These are phyloP conservation scores for Hesperia comma DNA, from an alignment of 2,888 invertebrate species.

Conservation along the genomic window DNA sequence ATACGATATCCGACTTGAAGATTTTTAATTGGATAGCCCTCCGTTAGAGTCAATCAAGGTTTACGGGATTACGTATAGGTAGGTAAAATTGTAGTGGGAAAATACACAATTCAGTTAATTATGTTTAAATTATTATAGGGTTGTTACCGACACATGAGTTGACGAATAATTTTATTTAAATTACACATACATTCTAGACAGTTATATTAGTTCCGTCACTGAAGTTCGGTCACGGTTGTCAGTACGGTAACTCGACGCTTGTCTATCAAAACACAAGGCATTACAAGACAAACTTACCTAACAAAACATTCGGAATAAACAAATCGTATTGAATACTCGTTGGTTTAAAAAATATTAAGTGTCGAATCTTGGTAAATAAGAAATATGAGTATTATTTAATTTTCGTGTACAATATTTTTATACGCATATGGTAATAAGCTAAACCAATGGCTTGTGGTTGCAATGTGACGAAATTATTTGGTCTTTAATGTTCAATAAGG, in stretches of 20 bases:
- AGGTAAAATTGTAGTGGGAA: too few relatives aligned
- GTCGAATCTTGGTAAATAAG: too few relatives aligned
- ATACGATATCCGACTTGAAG: too few relatives aligned
- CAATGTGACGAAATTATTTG: too few relatives aligned
- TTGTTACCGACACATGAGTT: neutral
- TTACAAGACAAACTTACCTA: neutral
- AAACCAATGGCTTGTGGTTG: neutral
- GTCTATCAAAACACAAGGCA: slow-evolving; percentile 18
- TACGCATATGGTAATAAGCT: neutral
- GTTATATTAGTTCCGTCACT: slow-evolving; percentile 1
- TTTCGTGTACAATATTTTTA: too few relatives aligned
- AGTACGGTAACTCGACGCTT: slow-evolving; percentile 13
- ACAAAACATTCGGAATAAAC: neutral
- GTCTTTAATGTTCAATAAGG: too few relatives aligned
- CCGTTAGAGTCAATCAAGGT: too few relatives aligned
- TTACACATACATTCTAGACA: neutral
- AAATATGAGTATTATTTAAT: too few relatives aligned
- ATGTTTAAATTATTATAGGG: too few relatives aligned
- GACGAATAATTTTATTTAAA: neutral
- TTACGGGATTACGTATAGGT: too few relatives aligned
- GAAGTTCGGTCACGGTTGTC: slow-evolving; percentile 18
- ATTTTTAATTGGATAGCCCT: too few relatives aligned
- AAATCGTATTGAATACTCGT: neutral
- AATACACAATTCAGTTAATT: too few relatives aligned
- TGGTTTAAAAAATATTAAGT: neutral